Conservation (phyloP, 2,113 vertebrate genomes). For the Trogon surrucura region DNA sequence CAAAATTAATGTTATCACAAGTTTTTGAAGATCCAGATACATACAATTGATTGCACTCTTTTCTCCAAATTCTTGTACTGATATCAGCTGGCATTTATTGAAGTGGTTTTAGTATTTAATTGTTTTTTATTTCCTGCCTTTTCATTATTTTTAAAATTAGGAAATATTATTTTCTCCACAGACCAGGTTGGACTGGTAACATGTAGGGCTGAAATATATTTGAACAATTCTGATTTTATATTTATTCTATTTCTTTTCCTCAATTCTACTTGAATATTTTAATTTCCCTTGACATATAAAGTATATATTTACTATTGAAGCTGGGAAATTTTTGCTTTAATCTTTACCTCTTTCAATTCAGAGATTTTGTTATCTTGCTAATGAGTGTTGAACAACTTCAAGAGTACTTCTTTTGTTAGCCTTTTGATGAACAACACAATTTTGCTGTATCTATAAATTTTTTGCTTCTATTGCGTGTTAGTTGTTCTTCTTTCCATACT, state of each 20-base stretch:
- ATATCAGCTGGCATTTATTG: neutral
- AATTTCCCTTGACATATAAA: neutral
- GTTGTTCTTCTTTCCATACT: neutral
- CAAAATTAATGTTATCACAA: neutral
- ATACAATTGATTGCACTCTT: neutral
- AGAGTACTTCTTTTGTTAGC: neutral
- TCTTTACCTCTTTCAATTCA: neutral
- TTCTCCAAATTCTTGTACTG: neutral
- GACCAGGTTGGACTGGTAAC: neutral
- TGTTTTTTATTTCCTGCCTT: neutral
- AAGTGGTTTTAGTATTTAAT: accelerated
- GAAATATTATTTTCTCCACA: neutral
- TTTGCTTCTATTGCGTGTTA: neutral
- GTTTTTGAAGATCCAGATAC: neutral
- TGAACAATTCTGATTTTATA: neutral
- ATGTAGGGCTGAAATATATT: neutral
- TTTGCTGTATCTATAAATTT: neutral
- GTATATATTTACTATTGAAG: neutral
- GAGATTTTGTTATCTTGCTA: neutral
- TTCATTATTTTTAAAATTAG: neutral
- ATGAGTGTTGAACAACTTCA: neutral
- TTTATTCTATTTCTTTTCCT: neutral
- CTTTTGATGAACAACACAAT: neutral
- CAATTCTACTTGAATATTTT: neutral
- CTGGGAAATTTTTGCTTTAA: neutral